Percentiles rank a stretch among this genome's conserved stretches.
Evolutionary conservation across 2,888 invertebrate species (phyloP).

Genomic region (Gandaritis pyraliata): DNA sequence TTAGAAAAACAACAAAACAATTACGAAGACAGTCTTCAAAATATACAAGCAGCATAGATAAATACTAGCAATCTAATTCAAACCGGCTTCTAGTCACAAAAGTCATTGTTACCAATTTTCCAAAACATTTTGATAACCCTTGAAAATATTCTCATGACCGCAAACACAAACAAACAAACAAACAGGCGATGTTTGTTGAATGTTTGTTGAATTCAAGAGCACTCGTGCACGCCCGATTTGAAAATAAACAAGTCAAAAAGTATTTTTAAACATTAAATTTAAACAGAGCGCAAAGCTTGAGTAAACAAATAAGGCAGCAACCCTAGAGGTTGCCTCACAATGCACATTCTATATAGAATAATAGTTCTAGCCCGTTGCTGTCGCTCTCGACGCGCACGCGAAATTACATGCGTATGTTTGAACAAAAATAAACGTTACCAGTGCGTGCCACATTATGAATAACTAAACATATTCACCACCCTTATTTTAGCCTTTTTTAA

Average conservation of each 20-base stretch:
- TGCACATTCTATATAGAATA: slow-evolving; percentile 43
- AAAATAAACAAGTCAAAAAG: slow-evolving; percentile 77
- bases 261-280: slow-evolving; percentile 61
- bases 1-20: too few species aligned
- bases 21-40: background rate
- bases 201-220: slow-evolving; percentile 65
- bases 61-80: slow-evolving; percentile 11
- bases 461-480: slow-evolving; percentile 69
- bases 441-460: slow-evolving; percentile 65
- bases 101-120: slow-evolving; percentile 26
- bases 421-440: slow-evolving; percentile 65
- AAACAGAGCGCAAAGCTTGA: slow-evolving; percentile 48
- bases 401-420: slow-evolving; percentile 51
- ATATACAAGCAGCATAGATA: slow-evolving; percentile 1
- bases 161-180: slow-evolving; percentile 59
- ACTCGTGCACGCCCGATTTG: slow-evolving; percentile 68
- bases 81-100: slow-evolving; percentile 21
- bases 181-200: slow-evolving; percentile 58
- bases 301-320: slow-evolving; percentile 47
- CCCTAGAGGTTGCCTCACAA: slow-evolving; percentile 44
- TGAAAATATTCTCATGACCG: slow-evolving; percentile 56
- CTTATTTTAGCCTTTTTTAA: slow-evolving; percentile 69
- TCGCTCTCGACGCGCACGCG: slow-evolving; percentile 15
- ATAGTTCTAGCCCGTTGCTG: slow-evolving; percentile 44
- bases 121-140: slow-evolving; percentile 60